Conservation (phyloP, 1,140 invertebrate genomes). For the Maniola jurtina region DNA sequence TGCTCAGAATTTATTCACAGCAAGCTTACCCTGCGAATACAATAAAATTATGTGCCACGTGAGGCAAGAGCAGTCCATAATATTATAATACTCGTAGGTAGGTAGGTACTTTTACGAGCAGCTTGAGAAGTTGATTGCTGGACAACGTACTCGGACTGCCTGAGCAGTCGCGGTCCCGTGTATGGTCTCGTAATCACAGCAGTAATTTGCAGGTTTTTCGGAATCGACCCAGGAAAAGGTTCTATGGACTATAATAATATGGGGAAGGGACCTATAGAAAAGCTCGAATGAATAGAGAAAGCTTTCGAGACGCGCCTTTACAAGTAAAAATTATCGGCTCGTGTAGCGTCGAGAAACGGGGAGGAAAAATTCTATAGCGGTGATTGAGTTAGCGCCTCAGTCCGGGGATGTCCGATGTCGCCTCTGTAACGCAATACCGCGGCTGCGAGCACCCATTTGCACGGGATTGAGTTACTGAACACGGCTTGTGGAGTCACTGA, state of each 20-base stretch:
- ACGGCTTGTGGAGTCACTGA: conserved; percentile 12
- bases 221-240: too few species aligned
- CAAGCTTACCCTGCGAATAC: background rate
- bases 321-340: conserved; percentile 9
- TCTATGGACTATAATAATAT: too few species aligned
- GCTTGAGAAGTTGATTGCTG: too few species aligned
- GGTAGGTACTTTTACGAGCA: too few species aligned
- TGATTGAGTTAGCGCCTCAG: conserved; percentile 45
- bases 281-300: background rate
- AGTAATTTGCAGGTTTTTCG: too few species aligned
- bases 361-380: conserved; percentile 40
- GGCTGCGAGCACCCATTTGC: conserved; percentile 39
- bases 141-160: too few species aligned
- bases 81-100: too few species aligned
- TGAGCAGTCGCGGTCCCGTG: too few species aligned
- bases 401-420: conserved; percentile 38
- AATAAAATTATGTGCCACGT: background rate
- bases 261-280: too few species aligned
- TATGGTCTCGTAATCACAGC: too few species aligned
- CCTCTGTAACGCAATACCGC: conserved; percentile 41
- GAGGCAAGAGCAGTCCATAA: too few species aligned
- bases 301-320: conserved; percentile 1
- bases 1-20: background rate
- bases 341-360: conserved; percentile 18
- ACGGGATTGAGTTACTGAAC: conserved; percentile 37